phyloP scores from a whole-genome alignment of 92 coral and sea anemone species.

The Hydrozoanthus gracilis region DNA sequence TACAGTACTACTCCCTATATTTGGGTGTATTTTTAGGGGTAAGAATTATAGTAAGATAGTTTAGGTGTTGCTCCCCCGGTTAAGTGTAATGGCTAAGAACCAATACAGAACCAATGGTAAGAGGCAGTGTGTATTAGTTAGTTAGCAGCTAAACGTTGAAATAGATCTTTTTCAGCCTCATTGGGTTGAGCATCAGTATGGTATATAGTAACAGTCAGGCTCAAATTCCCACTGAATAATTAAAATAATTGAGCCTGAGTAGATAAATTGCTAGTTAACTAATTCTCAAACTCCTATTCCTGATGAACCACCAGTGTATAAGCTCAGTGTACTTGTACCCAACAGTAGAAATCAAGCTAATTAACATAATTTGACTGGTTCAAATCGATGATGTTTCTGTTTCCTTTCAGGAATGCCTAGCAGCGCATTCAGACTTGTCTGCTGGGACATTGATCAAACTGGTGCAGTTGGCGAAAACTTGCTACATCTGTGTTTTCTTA shows the following conservation, averaged over 20 bases:
- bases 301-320: too few species aligned
- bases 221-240: too few species aligned
- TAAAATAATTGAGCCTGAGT: too few species aligned
- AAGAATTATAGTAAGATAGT: not conserved
- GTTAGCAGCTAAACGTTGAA: not conserved
- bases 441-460: slow-evolving; percentile 76
- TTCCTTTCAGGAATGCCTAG: slow-evolving; percentile 7
- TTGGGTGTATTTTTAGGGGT: not conserved
- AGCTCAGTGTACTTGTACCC: too few species aligned
- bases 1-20: not conserved
- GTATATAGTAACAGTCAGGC: too few species aligned
- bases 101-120: not conserved
- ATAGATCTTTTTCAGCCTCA: not conserved
- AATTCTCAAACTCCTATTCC: too few species aligned
- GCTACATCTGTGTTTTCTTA: slow-evolving; percentile 81
- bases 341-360: too few species aligned
- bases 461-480: slow-evolving; percentile 88
- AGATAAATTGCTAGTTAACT: too few species aligned
- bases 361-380: too few species aligned
- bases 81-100: not conserved
- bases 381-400: not conserved
- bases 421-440: slow-evolving; percentile 52
- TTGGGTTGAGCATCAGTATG: not conserved
- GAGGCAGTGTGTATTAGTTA: not conserved
- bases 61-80: not conserved